Percentiles rank a stretch among this genome's conserved stretches.
These are phyloP conservation scores for Magallana ariakensis DNA, from an alignment of 1,140 invertebrate genomes.

Conservation along the genomic window DNA sequence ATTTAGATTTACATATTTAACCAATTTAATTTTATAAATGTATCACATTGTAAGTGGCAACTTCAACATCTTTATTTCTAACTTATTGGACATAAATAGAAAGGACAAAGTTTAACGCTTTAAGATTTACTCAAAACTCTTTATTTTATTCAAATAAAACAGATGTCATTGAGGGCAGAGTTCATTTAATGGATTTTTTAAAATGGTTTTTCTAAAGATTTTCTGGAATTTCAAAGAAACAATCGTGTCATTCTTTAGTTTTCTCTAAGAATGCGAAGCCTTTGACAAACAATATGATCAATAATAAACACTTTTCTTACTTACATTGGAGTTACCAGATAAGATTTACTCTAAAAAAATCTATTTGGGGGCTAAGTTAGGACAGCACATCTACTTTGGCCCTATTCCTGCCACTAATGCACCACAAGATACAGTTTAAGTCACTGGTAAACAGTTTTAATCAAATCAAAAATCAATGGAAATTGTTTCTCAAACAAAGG, in stretches of 20 bases:
- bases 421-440: not conserved
- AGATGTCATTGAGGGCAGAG: no score
- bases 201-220: not conserved
- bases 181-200: no score
- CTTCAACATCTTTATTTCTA: no score
- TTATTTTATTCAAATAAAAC: no score
- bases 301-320: conserved; percentile 6
- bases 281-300: not conserved
- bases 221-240: conserved; percentile 1
- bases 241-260: not conserved
- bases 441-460: conserved; percentile 26
- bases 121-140: no score
- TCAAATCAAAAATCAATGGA: conserved; percentile 37
- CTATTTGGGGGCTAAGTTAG: not conserved
- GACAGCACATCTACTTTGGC: not conserved
- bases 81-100: no score
- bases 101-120: no score
- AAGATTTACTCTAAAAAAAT: not conserved
- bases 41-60: no score
- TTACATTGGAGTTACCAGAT: conserved; percentile 13
- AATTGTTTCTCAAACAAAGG: conserved; percentile 8
- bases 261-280: not conserved
- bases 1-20: no score
- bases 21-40: no score
- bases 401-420: not conserved